A percentile compares a stretch with the other conserved stretches of the same genome.
These are phyloP conservation scores for Colinus virginianus DNA, from an alignment of 2,113 vertebrate genomes.

Conservation along the genomic window DNA sequence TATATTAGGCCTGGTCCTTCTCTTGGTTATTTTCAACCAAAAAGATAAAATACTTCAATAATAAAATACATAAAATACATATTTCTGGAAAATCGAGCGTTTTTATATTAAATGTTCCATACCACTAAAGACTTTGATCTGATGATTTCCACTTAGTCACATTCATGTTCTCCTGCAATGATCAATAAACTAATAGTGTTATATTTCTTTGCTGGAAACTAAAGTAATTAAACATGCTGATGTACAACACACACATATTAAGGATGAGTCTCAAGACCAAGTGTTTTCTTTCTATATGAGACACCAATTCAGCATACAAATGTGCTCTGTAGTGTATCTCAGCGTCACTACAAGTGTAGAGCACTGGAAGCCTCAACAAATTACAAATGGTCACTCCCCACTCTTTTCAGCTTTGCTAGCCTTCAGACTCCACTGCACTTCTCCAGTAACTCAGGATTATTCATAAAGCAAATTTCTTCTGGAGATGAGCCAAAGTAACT, in stretches of 20 bases:
- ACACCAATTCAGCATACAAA: neutral
- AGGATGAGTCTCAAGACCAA: neutral
- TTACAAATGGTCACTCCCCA: neutral
- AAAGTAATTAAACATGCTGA: neutral
- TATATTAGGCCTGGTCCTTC: neutral
- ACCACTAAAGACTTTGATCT: neutral
- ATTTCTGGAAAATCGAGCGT: accelerated
- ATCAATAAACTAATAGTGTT: neutral
- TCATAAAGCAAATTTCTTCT: neutral
- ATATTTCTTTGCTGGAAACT: neutral
- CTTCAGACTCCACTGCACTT: neutral
- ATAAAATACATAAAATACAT: neutral
- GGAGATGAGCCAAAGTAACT: neutral
- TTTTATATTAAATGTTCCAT: neutral
- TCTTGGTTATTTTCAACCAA: neutral
- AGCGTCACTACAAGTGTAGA: neutral
- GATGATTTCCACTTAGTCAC: neutral
- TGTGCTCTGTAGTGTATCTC: neutral
- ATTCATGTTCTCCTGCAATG: neutral
- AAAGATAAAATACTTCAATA: neutral
- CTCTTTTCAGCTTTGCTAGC: neutral
- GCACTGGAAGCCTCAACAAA: neutral
- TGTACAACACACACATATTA: neutral
- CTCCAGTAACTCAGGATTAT: neutral
- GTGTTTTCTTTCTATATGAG: neutral